Base-by-base conservation (phyloP, 1,140 invertebrate species). In the Lordiphosa clarofinis region DNA sequence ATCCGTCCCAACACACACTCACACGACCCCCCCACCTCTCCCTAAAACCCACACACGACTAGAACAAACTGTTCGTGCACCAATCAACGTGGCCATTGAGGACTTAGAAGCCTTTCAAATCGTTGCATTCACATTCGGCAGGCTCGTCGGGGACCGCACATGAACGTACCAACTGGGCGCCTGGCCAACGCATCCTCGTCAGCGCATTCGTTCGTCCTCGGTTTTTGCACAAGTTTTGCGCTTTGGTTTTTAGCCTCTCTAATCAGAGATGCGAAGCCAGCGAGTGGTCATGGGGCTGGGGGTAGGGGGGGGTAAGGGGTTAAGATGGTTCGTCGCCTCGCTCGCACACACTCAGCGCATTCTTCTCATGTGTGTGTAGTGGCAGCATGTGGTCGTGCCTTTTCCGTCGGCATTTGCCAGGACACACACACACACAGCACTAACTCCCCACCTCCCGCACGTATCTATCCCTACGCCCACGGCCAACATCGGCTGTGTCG, bases 21-120 rank as follows among this genome's bases (percentile, higher is more conserved):
- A n/a, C n/a, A n/a, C n/a, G n/a, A n/a, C n/a, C n/a, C 2, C 21
- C 39, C 19, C 37, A 19, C n/a, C 11, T n/a, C 28, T 2, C 6
- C 13, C n/a, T 40, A 28, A 28, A 28, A 7, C 6, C 4, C 46
- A 36, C 42, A 15, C 42, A 48, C 31, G 44, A 52, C 47, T 55
- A 54, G 40, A 36, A 52, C 44, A 47, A 65, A 28, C 38, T 44
- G 56, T 7, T 84, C 78, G 61, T 84, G 73, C 47, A 56, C 76
- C 76, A 81, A 81, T 81, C 76, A 70, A 43, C 37, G 67, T 19
- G 57, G 58, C 56, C 73, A 73, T 59, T 70, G 76, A 40, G 47
- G 56, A 66, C 65, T 84, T 84, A 84, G 78, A 84, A 84, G 65
- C 69, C 69, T 64, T 84, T 82, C 78, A 82, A 82, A 84, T 78